Base-by-base conservation (phyloP, 2,797 vertebrate species). In the Sparus aurata region DNA sequence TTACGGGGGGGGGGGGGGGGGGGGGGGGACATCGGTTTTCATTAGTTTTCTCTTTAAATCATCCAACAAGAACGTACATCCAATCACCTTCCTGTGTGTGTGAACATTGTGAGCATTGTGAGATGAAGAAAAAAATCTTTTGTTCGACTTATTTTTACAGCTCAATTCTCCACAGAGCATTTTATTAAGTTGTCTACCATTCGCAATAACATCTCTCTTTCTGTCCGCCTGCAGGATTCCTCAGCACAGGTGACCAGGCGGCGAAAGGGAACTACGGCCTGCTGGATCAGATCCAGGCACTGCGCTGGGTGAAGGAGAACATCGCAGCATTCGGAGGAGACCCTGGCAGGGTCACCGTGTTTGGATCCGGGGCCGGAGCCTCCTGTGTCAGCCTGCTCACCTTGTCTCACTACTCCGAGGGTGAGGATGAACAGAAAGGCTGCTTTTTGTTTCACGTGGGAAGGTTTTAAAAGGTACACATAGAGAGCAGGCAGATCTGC, bases 241-340 rank as follows among this genome's bases (percentile, higher is more conserved):
- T 99, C 59, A 99, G 98, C 71, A 99, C 98, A 3, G 98, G 98
- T 0, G 98, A 99, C 89, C 97, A 98, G 92, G 97, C 98, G 7
- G 98, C 98, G 16, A 98, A 98, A 85, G 98, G 98, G 49, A 99
- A 99, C 93, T 99, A 99, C 0, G 98, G 98, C 53, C 90, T 99
- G 65, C 94, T 99, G 88, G 98, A 99, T 75, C 98, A 99, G 95
- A 99, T 99, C 89, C 98, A 99, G 85, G 98, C 98, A 17, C 93
- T 99, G 66, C 95, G 98, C 18, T 99, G 98, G 98, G 97, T 99
- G 12, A 98, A 98, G 92, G 97, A 99, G 94, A 99, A 99, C 71
- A 97, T 98, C 4, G 97, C 96, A 27, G 96, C 96, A 38, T 99
- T 99, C 1, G 97, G 96, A 6, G 98, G 98, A 50, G 98, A 99